Evolutionary conservation across 2,888 invertebrate species (phyloP).

Genomic region (Mythimna impura): DNA sequence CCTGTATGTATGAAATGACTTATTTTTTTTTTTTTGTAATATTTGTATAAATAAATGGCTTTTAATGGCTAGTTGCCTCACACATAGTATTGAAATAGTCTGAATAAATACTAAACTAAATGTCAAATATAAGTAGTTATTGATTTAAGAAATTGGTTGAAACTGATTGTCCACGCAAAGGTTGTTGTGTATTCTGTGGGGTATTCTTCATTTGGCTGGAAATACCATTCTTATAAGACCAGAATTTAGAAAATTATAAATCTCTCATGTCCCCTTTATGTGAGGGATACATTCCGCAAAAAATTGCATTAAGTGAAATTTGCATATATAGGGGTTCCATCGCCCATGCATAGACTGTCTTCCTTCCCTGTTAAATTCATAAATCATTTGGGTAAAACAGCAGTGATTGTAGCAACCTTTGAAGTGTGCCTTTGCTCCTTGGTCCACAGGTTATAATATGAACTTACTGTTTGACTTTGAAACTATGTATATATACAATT

Average conservation of each 20-base stretch:
- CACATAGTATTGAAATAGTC: slow-evolving; percentile 51
- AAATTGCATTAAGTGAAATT: no score
- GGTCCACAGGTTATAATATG: no score
- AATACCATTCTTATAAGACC: slow-evolving; percentile 2
- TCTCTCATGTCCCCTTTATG: no score
- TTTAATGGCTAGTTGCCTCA: slow-evolving; percentile 37
- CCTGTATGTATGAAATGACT: slow-evolving; percentile 47
- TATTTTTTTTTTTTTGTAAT: slow-evolving; percentile 46
- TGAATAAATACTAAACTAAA: slow-evolving; percentile 43
- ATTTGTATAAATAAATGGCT: slow-evolving; percentile 45
- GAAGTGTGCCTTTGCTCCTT: no score
- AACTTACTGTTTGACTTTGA: no score
- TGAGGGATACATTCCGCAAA: no score
- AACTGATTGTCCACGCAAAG: slow-evolving; percentile 31
- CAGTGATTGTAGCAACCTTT: no score
- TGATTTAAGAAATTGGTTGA: slow-evolving; percentile 11
- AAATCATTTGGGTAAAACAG: no score
- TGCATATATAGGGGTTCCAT: no score
- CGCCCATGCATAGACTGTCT: no score
- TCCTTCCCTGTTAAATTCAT: no score
- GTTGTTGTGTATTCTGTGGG: not conserved
- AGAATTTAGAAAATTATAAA: not conserved
- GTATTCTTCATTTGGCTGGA: not conserved
- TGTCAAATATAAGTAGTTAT: slow-evolving; percentile 28
- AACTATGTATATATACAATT: no score